A percentile compares a stretch with the other conserved stretches of the same genome.
phyloP scores from a whole-genome alignment of 2,797 vertebrate genomes.

The Sebastes trivittatus region DNA sequence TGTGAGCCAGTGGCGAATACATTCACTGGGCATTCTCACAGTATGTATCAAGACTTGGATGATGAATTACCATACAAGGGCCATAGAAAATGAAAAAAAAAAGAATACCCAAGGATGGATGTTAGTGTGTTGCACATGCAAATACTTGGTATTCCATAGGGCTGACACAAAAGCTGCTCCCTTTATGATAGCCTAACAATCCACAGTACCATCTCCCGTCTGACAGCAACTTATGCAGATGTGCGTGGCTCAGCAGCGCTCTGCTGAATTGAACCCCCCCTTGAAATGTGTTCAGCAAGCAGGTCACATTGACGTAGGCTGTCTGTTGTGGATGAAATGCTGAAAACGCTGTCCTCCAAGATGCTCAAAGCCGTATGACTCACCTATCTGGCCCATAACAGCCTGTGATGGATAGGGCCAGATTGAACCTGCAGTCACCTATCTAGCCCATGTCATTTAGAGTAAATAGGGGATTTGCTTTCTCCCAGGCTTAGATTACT shows the following conservation, averaged over 20 bases:
- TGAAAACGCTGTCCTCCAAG: constrained; percentile 61
- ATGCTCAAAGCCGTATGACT: constrained; percentile 56
- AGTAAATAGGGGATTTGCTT: constrained; percentile 43
- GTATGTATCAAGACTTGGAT: constrained; percentile 46
- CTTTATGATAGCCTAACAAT: constrained; percentile 75
- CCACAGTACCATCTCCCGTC: constrained; percentile 61
- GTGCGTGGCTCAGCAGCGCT: constrained; percentile 60
- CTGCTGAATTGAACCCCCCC: constrained; percentile 52
- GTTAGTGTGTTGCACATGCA: constrained; percentile 58
- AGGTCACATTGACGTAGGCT: constrained; percentile 72
- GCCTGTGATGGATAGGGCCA: constrained; percentile 55
- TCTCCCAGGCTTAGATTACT: constrained; percentile 6
- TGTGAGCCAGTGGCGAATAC: constrained; percentile 30
- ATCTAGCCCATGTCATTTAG: constrained; percentile 27
- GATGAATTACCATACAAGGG: constrained; percentile 68
- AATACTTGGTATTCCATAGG: constrained; percentile 69
- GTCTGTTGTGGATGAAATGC: constrained; percentile 64
- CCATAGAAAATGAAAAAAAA: constrained; percentile 22
- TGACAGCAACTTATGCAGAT: constrained; percentile 82
- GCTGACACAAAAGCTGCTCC: constrained; percentile 63
- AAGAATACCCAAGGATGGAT: constrained; percentile 51
- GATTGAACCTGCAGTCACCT: constrained; percentile 47
- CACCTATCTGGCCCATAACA: constrained; percentile 45
- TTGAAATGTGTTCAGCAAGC: constrained; percentile 71
- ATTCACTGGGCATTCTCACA: constrained; percentile 32